Evolutionary conservation across 2,888 invertebrate species (phyloP), one percentile per base, ranked within the genome.

Genomic region (Troides aeacus): DNA sequence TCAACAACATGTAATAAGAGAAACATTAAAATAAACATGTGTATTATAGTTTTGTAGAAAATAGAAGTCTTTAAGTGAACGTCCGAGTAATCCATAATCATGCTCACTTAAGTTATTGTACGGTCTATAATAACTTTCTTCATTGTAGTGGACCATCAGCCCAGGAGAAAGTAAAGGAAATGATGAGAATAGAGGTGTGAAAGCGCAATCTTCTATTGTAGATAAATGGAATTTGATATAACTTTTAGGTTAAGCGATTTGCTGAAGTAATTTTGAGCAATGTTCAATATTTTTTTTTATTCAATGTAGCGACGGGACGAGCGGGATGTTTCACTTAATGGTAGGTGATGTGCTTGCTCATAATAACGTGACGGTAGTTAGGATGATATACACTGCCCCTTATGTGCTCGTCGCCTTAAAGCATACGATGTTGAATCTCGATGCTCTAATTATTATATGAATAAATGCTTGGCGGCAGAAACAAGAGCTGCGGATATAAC

Each of bases 141-240:
- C 81, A 83, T 84, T 83, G 84, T 82, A 81, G 74, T 74, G 77
- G 77, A 77, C 72, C 69, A 75, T 74, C 75, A 72, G 74, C 66
- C 68, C 18, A 75, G 76, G 81, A 79, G 87, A 87, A 87, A 87
- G 88, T 84, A 74, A 76, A 83, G 79, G 79, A 84, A 88, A 84
- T 81, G 82, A 78, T 83, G 82, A 81, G 85, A 87, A 82, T 15
- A 18, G 78, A 81, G 78, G 80, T 81, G 85, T 80, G 87, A 88
- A 87, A 87, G 85, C 84, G 76, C 63, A 59, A 62, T 63, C 50
- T 74, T 74, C 72, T 65, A 74, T 73, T 77, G 77, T 64, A 79
- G 78, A 79, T 80, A 78, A 76, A 78, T 74, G 73, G 72, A 69
- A 76, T 65, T 62, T 64, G 65, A 66, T 68, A 68, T 66, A 57